These are phyloP conservation scores for Peucedramus taeniatus DNA, from an alignment of 2,113 vertebrate genomes.

Conservation along the genomic window DNA sequence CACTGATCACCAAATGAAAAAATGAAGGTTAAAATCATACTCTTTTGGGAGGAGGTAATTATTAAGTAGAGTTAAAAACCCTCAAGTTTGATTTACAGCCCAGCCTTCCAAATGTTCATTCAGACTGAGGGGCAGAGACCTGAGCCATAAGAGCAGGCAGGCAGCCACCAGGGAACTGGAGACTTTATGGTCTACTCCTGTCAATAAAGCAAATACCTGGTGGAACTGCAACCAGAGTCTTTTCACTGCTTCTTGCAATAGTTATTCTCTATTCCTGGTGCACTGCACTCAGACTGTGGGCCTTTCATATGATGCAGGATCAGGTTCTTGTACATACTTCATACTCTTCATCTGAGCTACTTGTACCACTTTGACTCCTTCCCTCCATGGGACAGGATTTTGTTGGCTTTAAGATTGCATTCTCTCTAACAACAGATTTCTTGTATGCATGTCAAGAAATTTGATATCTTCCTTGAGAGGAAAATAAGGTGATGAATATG, in stretches of 20 bases:
- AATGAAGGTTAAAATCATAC: not conserved
- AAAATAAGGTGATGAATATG: slow-evolving; percentile 12
- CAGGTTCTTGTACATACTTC: not conserved
- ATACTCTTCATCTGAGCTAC: not conserved
- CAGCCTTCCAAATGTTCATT: not conserved
- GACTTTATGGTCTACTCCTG: not conserved
- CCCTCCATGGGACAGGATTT: not conserved
- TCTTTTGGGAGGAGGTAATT: not conserved
- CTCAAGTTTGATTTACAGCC: not conserved
- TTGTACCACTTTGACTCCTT: not conserved
- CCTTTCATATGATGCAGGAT: not conserved
- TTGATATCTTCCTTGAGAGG: no score
- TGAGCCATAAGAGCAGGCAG: not conserved
- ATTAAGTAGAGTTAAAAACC: not conserved
- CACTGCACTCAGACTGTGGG: rapidly evolving
- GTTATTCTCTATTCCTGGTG: not conserved
- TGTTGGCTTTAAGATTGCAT: not conserved
- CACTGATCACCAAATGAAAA: not conserved
- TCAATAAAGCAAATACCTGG: not conserved
- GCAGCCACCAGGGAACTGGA: not conserved
- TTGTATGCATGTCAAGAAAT: slow-evolving; percentile 42
- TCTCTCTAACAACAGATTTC: not conserved
- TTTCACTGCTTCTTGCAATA: not conserved
- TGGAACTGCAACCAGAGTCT: not conserved
- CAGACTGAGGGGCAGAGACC: not conserved